These are phyloP conservation scores for Staurois parvus DNA, from an alignment of 2,797 vertebrate genomes.

Conservation along the genomic window DNA sequence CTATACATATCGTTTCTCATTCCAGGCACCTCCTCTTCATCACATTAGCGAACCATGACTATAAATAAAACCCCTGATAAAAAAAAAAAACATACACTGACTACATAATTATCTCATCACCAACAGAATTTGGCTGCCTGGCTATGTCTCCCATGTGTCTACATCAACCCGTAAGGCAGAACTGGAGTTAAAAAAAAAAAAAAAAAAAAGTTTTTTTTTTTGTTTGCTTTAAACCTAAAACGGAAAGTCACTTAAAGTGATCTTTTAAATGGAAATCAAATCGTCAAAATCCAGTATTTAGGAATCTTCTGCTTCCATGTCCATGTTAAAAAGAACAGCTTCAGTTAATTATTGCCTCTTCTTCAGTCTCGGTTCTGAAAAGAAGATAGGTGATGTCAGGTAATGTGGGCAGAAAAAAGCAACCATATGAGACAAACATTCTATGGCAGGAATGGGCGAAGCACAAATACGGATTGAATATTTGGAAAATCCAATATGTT, in stretches of 20 bases:
- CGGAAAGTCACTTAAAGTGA: conserved; percentile 7
- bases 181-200: background rate
- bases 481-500: too few relatives aligned
- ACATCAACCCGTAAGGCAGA: background rate
- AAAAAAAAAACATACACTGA: background rate
- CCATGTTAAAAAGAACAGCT: background rate
- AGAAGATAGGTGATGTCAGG: conserved; percentile 65
- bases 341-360: conserved; percentile 26
- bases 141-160: too few relatives aligned
- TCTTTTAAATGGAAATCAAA: conserved; percentile 46
- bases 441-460: too few relatives aligned
- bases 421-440: too few relatives aligned
- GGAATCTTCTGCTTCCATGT: background rate
- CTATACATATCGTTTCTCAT: background rate
- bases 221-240: background rate
- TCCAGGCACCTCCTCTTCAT: background rate
- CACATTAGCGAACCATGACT: too few relatives aligned
- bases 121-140: too few relatives aligned
- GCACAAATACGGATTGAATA: too few relatives aligned
- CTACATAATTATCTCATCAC: background rate
- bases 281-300: background rate
- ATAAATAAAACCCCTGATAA: conserved; percentile 15
- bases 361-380: conserved; percentile 62
- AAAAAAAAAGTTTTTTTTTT: too few relatives aligned
- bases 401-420: too few relatives aligned